Conservation (phyloP, 1,140 invertebrate species). For the Venustaconcha ellipsiformis region DNA sequence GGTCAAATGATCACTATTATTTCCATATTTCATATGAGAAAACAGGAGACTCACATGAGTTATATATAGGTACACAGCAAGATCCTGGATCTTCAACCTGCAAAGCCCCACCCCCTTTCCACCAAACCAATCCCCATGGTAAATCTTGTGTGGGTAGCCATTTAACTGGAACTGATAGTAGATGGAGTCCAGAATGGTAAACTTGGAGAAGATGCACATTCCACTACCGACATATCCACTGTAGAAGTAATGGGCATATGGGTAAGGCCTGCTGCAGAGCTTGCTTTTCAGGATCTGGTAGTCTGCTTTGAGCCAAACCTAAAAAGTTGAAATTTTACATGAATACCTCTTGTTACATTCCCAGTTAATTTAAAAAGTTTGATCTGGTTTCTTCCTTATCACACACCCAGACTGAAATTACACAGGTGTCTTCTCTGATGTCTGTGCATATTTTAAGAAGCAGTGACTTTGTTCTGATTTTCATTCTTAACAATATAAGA, state of each 20-base stretch:
- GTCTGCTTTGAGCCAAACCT: constrained; percentile 83
- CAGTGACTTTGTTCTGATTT: too few relatives aligned
- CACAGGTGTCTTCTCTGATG: too few relatives aligned
- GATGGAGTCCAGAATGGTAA: constrained; percentile 87
- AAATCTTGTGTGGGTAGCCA: constrained; percentile 95
- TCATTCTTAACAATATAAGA: too few relatives aligned
- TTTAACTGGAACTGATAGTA: constrained; percentile 95
- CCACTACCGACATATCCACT: constrained; percentile 95
- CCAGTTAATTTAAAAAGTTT: too few relatives aligned
- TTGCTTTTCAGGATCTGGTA: constrained; percentile 76
- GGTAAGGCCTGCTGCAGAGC: constrained; percentile 74
- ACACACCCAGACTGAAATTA: too few relatives aligned
- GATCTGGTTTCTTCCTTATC: too few relatives aligned
- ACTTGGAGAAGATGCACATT: constrained; percentile 89
- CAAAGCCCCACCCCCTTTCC: constrained; percentile 96
- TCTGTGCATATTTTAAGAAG: too few relatives aligned
- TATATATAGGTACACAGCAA: constrained; percentile 86
- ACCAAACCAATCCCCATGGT: constrained; percentile 98
- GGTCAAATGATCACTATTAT: background rate
- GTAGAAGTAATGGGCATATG: constrained; percentile 92
- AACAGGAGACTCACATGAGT: constrained; percentile 82
- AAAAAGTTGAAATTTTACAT: constrained; percentile 8
- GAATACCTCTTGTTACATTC: too few relatives aligned
- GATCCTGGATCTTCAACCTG: constrained; percentile 77
- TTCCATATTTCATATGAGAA: background rate